Evolutionary conservation across 1,140 invertebrate genomes (phyloP), one percentile per base, ranked within the genome.

Genomic region (Drosophila cardini): DNA sequence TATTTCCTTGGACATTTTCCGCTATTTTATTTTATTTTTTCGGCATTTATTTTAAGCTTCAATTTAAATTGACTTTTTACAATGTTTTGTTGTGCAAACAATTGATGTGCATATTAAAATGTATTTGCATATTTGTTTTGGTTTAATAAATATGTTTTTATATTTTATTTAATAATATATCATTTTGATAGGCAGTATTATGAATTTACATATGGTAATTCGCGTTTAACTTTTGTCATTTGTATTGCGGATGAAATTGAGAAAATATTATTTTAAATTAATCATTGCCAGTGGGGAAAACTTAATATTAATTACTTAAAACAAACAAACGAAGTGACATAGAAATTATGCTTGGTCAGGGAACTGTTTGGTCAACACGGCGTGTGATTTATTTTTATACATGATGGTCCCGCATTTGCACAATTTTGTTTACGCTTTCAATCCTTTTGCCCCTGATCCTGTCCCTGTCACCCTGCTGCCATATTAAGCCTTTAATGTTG

Each of bases 331-430:
- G 18, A 45, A 40, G 40, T 42, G 32, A 7, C 8, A 16, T 16
- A 34, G 21, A 52, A 38, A 58, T 64, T 69, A 46, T 53, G 55
- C 48, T 68, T 58, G 38, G 46, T 52, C 15, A 53, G 13, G 21
- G 21, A 26, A 26, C 21, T 48, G 53, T 34, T 57, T 57, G 16
- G 72, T 55, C 56, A 76, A 80, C 78, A 63, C 72, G 58, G 64
- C 76, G 42, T 73, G 63, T 84, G 81, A 84, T 80, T 84, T 84
- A 79, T 83, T 38, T 79, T 63, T 58, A 50, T 56, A 16, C 15
- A 38, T 74, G 57, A 61, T 63, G 80, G 80, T 55, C 80, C 80
- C 80, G 80, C 80, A 83, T 78, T 38, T 63, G 48, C 72, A 42
- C 26, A 26, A n/a, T 36, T 64, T 72, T 65, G 69, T 65, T 42